phyloP scores from a whole-genome alignment of 2,888 invertebrate species.

The Heteromurus nitidus region DNA sequence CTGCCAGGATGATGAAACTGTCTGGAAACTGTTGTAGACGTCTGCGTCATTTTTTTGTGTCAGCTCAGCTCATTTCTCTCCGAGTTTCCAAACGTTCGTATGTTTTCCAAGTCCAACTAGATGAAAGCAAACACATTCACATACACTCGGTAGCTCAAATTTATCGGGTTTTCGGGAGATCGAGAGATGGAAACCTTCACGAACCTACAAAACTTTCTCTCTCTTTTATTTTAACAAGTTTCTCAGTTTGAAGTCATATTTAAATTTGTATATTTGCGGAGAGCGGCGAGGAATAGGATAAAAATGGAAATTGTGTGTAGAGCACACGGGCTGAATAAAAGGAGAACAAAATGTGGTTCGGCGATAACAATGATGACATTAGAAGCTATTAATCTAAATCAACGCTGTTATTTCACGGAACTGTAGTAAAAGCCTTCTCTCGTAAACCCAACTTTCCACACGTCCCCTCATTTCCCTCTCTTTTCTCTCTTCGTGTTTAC shows the following conservation, averaged over 20 bases:
- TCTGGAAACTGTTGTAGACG: slow-evolving; percentile 34
- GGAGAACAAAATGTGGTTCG: slow-evolving; percentile 8
- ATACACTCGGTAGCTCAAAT: no score
- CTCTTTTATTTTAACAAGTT: no score
- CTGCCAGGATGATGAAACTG: slow-evolving; percentile 55
- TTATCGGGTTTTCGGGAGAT: no score
- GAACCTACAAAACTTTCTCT: no score
- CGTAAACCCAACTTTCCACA: no score
- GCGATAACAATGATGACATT: slow-evolving; percentile 50
- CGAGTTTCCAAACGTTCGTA: no score
- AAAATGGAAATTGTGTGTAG: slow-evolving; percentile 47
- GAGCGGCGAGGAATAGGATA: slow-evolving; percentile 26
- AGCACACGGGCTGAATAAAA: slow-evolving; percentile 22
- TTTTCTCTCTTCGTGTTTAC: background rate
- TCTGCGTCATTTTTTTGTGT: slow-evolving; percentile 48
- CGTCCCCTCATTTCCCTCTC: no score
- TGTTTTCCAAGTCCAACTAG: no score
- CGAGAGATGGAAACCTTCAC: no score
- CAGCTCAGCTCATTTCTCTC: no score
- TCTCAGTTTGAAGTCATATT: background rate
- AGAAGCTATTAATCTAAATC: slow-evolving; percentile 55
- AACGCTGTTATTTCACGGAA: slow-evolving; percentile 18
- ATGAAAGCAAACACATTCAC: no score
- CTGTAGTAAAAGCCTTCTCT: no score
- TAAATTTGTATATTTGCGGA: background rate